A percentile compares a stretch with the other conserved stretches of the same genome.
These are phyloP conservation scores for Drosophila nasuta DNA, from an alignment of 1,140 invertebrate species.

Conservation along the genomic window DNA sequence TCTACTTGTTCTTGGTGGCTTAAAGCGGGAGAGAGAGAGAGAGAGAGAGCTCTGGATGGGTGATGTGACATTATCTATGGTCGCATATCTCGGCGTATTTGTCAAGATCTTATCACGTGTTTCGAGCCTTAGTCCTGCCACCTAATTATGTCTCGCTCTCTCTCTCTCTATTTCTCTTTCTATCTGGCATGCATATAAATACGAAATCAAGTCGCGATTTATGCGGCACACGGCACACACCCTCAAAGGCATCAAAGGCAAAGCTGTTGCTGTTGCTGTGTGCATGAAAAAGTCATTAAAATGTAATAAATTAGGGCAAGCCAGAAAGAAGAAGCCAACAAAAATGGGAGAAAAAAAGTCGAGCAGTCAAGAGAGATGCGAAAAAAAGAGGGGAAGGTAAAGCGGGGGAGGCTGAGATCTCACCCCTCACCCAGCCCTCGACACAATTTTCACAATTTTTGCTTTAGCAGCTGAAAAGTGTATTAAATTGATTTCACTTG, in stretches of 20 bases:
- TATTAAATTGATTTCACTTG: conserved; percentile 77
- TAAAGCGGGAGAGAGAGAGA: neutral
- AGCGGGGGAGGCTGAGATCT: neutral
- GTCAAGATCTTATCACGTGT: conserved; percentile 48
- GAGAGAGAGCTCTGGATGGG: neutral
- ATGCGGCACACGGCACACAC: conserved; percentile 24
- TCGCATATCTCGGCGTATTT: conserved; percentile 34
- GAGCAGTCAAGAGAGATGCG: conserved; percentile 13
- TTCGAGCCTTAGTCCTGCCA: conserved; percentile 37
- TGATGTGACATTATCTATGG: conserved; percentile 31
- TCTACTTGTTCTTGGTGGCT: neutral
- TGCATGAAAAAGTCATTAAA: conserved; percentile 80
- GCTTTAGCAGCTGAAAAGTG: conserved; percentile 52
- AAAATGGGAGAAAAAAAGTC: neutral
- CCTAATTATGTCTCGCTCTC: conserved; percentile 54
- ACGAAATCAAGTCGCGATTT: conserved; percentile 67
- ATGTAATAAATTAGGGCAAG: conserved; percentile 78
- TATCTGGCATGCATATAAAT: conserved; percentile 68
- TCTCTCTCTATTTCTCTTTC: conserved; percentile 16
- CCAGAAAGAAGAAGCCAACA: conserved; percentile 46
- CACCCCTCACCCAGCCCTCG: neutral
- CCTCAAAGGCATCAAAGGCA: conserved; percentile 28
- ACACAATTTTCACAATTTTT: conserved; percentile 46
- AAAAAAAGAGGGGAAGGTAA: no score
- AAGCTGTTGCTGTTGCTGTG: conserved; percentile 32